These are phyloP conservation scores for Aleiodes testaceus DNA, from an alignment of 2,888 invertebrate genomes.

Conservation along the genomic window DNA sequence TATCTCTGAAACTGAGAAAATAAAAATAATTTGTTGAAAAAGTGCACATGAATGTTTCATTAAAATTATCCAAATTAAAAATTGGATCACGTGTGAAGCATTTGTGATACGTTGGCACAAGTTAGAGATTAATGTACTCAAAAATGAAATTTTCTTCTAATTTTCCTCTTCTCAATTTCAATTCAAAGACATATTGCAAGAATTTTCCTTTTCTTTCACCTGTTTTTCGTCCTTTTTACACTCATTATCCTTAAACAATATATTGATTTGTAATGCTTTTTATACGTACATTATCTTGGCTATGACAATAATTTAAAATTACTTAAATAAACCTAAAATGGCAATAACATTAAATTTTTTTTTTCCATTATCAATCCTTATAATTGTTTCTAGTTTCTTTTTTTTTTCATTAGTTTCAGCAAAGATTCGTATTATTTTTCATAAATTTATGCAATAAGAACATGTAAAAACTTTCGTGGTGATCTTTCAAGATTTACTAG, in stretches of 20 bases:
- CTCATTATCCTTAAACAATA: conserved; percentile 42
- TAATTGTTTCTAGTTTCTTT: conserved; percentile 33
- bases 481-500: conserved; percentile 55
- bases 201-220: not conserved
- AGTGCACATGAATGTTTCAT: no score
- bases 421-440: conserved; percentile 47
- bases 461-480: conserved; percentile 68
- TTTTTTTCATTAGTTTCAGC: conserved; percentile 44
- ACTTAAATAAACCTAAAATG: conserved; percentile 41
- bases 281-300: conserved; percentile 39
- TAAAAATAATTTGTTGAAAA: no score
- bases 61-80: no score
- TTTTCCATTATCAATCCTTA: not conserved
- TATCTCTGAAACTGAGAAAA: no score
- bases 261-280: conserved; percentile 29
- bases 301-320: conserved; percentile 40
- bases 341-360: conserved; percentile 33
- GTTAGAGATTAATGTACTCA: no score
- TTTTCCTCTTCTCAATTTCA: no score
- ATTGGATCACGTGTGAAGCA: no score
- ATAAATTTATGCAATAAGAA: conserved; percentile 41
- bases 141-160: no score
- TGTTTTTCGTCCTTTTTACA: conserved; percentile 11
- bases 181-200: not conserved
- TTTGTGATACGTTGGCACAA: no score